Conservation (phyloP, 2,113 vertebrate genomes). For the Eonycteris spelaea region DNA sequence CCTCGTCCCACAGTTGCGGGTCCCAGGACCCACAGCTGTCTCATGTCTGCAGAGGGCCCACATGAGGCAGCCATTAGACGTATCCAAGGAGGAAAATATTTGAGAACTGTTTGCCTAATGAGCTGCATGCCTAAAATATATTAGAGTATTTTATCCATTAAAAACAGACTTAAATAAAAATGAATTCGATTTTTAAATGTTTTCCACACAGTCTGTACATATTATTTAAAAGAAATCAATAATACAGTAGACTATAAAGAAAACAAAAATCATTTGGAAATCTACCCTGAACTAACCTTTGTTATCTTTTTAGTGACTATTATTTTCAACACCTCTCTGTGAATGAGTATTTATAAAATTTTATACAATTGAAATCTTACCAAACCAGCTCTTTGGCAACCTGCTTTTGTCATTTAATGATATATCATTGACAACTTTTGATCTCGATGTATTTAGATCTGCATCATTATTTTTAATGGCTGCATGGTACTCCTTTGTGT, state of each 20-base stretch:
- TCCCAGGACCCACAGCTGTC: background rate
- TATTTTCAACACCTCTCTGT: background rate
- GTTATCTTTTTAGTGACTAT: background rate
- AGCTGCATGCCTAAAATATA: background rate
- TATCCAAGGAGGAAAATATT: background rate
- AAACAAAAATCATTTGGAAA: background rate
- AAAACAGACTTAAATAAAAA: background rate
- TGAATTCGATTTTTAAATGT: background rate
- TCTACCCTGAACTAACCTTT: background rate
- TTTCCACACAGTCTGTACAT: background rate
- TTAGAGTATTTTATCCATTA: background rate
- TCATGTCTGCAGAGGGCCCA: accelerated
- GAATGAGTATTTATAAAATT: background rate
- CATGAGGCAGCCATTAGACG: background rate
- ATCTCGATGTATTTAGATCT: background rate
- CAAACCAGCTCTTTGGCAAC: background rate
- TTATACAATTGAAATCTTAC: background rate
- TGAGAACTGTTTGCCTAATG: background rate
- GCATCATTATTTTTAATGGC: slow-evolving; percentile 54
- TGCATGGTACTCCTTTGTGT: slow-evolving; percentile 52
- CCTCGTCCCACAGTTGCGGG: too few species aligned
- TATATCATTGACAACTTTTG: background rate
- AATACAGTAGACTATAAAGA: background rate
- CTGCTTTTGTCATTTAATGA: slow-evolving; percentile 29
- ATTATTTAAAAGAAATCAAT: background rate